A percentile compares a stretch with the other conserved stretches of the same genome.
phyloP scores from a whole-genome alignment of 1,140 invertebrate genomes.

The Kradibia gibbosae region DNA sequence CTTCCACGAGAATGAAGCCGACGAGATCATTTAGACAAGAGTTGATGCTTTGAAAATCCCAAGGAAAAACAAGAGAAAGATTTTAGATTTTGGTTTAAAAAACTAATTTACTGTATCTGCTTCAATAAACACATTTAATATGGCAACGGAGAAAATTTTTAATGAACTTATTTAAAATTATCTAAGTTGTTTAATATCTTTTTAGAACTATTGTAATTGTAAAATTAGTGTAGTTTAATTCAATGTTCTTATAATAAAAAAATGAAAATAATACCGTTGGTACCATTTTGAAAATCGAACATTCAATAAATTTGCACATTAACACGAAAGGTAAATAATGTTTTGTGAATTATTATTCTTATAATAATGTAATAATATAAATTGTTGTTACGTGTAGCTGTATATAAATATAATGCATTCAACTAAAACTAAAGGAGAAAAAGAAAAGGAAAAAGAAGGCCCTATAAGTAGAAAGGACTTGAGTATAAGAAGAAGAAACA shows the following conservation, averaged over 20 bases:
- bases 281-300: too few species aligned
- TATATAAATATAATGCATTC: conserved; percentile 10
- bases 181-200: too few species aligned
- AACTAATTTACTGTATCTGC: not conserved
- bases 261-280: too few species aligned
- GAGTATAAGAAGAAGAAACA: conserved; percentile 54
- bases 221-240: too few species aligned
- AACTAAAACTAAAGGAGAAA: not conserved
- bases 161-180: too few species aligned
- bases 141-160: too few species aligned
- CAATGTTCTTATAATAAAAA: too few species aligned
- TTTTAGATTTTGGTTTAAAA: not conserved
- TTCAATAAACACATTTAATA: too few species aligned
- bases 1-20: conserved; percentile 19
- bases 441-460: not conserved
- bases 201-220: too few species aligned
- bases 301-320: too few species aligned
- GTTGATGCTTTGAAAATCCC: not conserved
- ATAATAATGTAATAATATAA: not conserved
- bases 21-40: conserved; percentile 7
- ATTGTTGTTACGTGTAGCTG: not conserved
- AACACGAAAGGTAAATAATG: not conserved
- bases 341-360: not conserved
- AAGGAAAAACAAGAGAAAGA: conserved; percentile 11
- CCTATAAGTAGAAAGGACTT: not conserved